These are phyloP conservation scores for Paracentrotus lividus DNA, from an alignment of 53 echinoderm and acorn worm genomes.

Conservation along the genomic window DNA sequence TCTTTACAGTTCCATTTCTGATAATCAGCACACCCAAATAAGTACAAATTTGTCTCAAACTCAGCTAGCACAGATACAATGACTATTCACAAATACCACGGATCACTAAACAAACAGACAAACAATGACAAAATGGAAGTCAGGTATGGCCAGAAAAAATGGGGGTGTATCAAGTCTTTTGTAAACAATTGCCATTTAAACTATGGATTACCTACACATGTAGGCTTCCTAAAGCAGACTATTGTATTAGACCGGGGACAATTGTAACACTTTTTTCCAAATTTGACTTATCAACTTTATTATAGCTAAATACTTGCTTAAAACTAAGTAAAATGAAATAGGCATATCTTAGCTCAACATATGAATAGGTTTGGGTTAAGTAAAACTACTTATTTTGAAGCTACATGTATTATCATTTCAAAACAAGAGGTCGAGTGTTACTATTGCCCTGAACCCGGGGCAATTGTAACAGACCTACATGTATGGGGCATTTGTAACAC, in stretches of 20 bases:
- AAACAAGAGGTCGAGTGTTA: no score
- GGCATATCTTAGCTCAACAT: no score
- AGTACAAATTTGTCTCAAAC: not conserved
- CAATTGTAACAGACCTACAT: no score
- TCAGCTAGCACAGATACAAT: not conserved
- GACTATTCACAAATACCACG: constrained; percentile 3
- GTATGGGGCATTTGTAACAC: no score
- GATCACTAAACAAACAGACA: constrained; percentile 36
- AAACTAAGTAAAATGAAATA: no score
- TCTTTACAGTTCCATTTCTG: not conserved
- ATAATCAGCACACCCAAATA: not conserved
- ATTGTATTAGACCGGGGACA: no score
- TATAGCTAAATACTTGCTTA: not conserved
- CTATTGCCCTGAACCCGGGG: no score
- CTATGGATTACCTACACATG: not conserved
- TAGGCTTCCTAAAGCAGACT: no score
- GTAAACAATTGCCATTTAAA: not conserved
- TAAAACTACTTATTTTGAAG: no score
- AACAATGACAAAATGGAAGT: constrained; percentile 4
- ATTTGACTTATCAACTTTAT: not conserved
- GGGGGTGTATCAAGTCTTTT: not conserved
- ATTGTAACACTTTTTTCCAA: no score
- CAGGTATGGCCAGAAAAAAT: constrained; percentile 1
- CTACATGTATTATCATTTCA: no score
- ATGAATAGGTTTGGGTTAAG: no score